Conservation (phyloP, 2,113 vertebrate genomes). For the Arizona elegans region DNA sequence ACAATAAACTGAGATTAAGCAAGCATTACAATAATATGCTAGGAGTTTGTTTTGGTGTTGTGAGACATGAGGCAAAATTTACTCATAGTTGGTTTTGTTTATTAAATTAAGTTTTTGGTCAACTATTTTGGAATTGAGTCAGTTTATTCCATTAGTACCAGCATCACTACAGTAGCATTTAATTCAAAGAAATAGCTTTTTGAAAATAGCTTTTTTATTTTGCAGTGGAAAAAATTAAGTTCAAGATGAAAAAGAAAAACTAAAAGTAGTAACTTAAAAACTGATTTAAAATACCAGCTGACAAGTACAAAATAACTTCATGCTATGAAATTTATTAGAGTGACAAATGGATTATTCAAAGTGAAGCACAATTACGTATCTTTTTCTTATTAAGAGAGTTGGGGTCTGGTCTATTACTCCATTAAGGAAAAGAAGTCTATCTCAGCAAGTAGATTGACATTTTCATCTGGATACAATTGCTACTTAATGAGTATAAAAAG, state of each 20-base stretch:
- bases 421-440: conserved; percentile 15
- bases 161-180: background rate
- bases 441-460: conserved; percentile 2
- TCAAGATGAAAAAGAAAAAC: background rate
- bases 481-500: conserved; percentile 55
- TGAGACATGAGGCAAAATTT: background rate
- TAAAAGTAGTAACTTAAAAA: background rate
- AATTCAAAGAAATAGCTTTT: background rate
- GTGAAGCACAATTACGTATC: background rate
- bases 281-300: background rate
- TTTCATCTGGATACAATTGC: conserved; percentile 41
- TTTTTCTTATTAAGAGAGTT: conserved; percentile 37
- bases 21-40: background rate
- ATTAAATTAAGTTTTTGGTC: background rate
- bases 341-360: background rate
- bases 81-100: background rate
- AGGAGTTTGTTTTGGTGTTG: background rate
- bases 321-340: background rate
- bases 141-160: background rate
- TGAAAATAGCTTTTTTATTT: background rate
- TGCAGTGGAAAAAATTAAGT: background rate
- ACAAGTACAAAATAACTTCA: background rate
- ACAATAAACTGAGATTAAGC: background rate
- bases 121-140: background rate
- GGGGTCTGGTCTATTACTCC: conserved; percentile 12